A percentile compares a stretch with the other conserved stretches of the same genome.
phyloP scores from a whole-genome alignment of 2,888 invertebrate genomes.

The Malthinus seriepunctatus region DNA sequence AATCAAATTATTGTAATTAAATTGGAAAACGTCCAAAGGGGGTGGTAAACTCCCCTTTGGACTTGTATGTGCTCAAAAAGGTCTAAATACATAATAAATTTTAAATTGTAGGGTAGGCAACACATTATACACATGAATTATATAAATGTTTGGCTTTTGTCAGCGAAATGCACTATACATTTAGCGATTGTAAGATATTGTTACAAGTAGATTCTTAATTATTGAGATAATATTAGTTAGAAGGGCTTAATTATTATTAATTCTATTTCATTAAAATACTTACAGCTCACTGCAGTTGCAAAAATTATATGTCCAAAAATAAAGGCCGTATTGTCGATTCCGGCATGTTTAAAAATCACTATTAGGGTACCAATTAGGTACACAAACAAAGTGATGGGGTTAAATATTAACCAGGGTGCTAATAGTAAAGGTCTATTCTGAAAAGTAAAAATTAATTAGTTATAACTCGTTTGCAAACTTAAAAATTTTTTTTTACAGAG shows the following conservation, averaged over 20 bases:
- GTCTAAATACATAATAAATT: too few relatives aligned
- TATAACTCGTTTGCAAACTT: neutral
- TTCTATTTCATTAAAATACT: conserved; percentile 36
- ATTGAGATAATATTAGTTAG: too few relatives aligned
- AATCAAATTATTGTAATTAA: neutral
- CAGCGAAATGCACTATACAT: too few relatives aligned
- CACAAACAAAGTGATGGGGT: conserved; percentile 43
- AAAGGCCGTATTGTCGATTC: conserved; percentile 41
- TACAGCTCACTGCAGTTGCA: conserved; percentile 41
- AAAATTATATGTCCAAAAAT: conserved; percentile 46
- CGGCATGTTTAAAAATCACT: conserved; percentile 45
- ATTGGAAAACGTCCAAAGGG: neutral
- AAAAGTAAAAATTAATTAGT: conserved; percentile 29
- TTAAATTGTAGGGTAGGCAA: too few relatives aligned
- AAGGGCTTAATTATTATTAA: too few relatives aligned
- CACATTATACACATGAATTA: too few relatives aligned
- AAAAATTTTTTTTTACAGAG: too few relatives aligned
- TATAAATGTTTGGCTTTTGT: too few relatives aligned
- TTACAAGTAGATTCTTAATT: too few relatives aligned
- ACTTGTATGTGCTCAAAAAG: too few relatives aligned
- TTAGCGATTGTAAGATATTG: too few relatives aligned
- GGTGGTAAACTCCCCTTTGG: too few relatives aligned
- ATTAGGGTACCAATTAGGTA: conserved; percentile 46
- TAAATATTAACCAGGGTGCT: conserved; percentile 48
- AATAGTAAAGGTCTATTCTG: conserved; percentile 50